These are phyloP conservation scores for Alentia gelatinosa DNA, from an alignment of 2,888 invertebrate species.

Conservation along the genomic window DNA sequence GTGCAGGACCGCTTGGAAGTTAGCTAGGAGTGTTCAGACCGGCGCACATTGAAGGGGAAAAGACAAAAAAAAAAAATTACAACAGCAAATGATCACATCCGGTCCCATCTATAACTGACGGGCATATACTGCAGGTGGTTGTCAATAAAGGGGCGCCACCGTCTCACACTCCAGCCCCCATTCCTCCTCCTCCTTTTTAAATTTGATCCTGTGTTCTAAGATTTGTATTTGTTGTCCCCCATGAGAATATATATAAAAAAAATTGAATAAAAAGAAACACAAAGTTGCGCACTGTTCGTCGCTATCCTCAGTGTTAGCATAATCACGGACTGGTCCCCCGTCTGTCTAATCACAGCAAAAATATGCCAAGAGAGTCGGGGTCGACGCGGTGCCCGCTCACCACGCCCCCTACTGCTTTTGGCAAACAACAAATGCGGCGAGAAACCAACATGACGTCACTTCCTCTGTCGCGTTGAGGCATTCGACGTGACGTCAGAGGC, in stretches of 20 bases:
- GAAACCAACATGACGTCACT: neutral
- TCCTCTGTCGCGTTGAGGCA: neutral
- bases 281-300: neutral
- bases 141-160: neutral
- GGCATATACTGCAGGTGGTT: neutral
- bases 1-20: neutral
- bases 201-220: neutral
- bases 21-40: neutral
- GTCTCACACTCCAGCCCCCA: neutral
- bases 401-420: conserved; percentile 10
- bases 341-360: conserved; percentile 5
- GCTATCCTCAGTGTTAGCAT: neutral
- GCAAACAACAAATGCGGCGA: conserved; percentile 15
- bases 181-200: neutral
- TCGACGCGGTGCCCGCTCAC: neutral
- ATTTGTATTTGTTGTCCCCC: too few species aligned
- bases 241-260: neutral
- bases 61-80: neutral
- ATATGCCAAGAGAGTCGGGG: neutral
- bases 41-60: neutral
- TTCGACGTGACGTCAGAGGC: neutral
- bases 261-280: neutral
- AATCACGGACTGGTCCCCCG: conserved; percentile 42
- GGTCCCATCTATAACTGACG: neutral
- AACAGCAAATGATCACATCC: conserved; percentile 6